These are phyloP conservation scores for Hesperophylax magnus DNA, from an alignment of 1,140 invertebrate genomes.

Conservation along the genomic window DNA sequence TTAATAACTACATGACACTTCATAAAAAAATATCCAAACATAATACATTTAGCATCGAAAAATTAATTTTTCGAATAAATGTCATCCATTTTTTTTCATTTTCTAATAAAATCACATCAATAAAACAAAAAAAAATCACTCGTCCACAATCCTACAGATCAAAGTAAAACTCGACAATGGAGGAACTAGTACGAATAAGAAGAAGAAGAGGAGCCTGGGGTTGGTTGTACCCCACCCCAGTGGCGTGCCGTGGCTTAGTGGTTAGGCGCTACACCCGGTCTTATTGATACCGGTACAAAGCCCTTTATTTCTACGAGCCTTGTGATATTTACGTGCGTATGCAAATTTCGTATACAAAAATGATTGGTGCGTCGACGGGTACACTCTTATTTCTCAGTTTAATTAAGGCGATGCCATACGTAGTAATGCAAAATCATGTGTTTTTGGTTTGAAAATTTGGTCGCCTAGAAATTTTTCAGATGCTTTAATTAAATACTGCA, in stretches of 20 bases:
- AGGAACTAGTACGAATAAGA: neutral
- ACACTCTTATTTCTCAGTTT: neutral
- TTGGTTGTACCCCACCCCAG: neutral
- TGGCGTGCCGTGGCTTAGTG: slow-evolving; percentile 33
- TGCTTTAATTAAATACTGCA: no score
- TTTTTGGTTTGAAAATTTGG: no score
- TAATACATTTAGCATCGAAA: no score
- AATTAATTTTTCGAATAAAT: neutral
- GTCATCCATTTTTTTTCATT: neutral
- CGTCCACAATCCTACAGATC: neutral
- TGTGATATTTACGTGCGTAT: slow-evolving; percentile 45
- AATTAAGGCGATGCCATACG: no score
- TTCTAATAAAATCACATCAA: neutral
- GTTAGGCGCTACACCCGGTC: slow-evolving; percentile 31
- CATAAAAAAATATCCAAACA: no score
- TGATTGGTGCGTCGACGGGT: slow-evolving; percentile 19
- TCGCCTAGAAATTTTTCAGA: no score
- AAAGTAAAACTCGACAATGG: slow-evolving; percentile 9
- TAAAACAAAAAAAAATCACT: neutral
- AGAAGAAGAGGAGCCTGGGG: neutral
- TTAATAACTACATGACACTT: no score
- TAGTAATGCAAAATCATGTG: no score
- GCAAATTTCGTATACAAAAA: slow-evolving; percentile 45
- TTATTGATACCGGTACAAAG: slow-evolving; percentile 49
- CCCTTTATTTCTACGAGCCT: slow-evolving; percentile 34